Base-by-base conservation (phyloP, 1,140 invertebrate genomes). In the Mactra quadrangularis region DNA sequence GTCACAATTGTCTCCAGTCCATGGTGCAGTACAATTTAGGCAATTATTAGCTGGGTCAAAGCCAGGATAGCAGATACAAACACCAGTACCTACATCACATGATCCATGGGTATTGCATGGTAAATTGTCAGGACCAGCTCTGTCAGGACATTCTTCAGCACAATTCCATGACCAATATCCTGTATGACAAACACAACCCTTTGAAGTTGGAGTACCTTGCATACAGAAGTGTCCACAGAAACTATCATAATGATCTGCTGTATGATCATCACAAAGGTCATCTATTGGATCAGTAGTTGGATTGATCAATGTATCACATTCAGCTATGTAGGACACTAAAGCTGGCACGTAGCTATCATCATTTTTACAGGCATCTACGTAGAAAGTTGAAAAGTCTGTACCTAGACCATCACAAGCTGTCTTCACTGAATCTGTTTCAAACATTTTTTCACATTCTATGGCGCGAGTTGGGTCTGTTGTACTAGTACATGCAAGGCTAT, bases 151-250 rank as follows among this genome's bases (percentile, higher is more conserved):
- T 27, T 75, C 72, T 27, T 85, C 35, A 22, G 60, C 66, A 76
- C 86, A 87, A 35, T 85, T 66, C 47, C 25, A 71, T 52, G 77
- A 79, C 79, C 81, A 85, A 75, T 66, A 87, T 17, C 86, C 86
- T n/a, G 31, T 41, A 50, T 81, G 27, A 64, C 86, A 87, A 2
- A 35, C 27, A 64, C 86, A 87, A 22, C 70, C 66, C n/a, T 38
- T n/a, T 41, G 45, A 29, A 13, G 53, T 72, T n/a, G 68, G 57
- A 15, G 81, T 59, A 31, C 64, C 72, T 55, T 84, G 71, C 70
- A 87, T 77, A 57, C 85, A 87, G 29, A 76, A 57, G 27, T 74
- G 68, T 17, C 71, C 59, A 62, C 82, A 83, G 72, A 83, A 75
- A 50, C 71, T 76, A 50, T 76, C 60, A 60, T 83, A 83, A 38